A percentile compares a stretch with the other conserved stretches of the same genome.
Evolutionary conservation across 1,140 invertebrate genomes (phyloP).

Genomic region (Lerema accius): DNA sequence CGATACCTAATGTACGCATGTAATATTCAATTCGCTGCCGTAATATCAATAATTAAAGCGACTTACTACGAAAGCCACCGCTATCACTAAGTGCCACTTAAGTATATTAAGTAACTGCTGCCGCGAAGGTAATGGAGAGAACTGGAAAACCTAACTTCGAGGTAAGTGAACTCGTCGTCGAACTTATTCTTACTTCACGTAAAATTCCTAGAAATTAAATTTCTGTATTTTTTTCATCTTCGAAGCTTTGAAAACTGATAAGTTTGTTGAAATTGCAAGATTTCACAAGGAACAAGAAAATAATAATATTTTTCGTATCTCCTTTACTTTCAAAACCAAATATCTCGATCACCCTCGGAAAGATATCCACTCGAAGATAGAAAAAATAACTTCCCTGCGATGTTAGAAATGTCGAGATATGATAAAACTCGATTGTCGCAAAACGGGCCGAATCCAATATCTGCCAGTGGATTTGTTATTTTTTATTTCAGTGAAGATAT

Average conservation of each 20-base stretch:
- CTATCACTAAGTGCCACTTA: slow-evolving; percentile 58
- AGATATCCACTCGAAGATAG: too few relatives aligned
- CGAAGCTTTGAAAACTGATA: neutral
- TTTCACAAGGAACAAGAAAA: too few relatives aligned
- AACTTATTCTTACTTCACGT: slow-evolving; percentile 30
- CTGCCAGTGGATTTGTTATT: too few relatives aligned
- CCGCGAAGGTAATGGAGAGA: slow-evolving; percentile 50
- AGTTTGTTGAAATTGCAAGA: neutral
- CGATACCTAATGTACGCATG: slow-evolving; percentile 25
- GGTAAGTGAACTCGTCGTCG: slow-evolving; percentile 40
- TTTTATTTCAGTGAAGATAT: too few relatives aligned
- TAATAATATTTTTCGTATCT: too few relatives aligned
- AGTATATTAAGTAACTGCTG: slow-evolving; percentile 58
- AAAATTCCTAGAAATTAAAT: slow-evolving; percentile 14
- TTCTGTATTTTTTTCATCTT: neutral
- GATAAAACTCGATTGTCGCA: too few relatives aligned
- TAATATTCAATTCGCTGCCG: slow-evolving; percentile 24
- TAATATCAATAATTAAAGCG: slow-evolving; percentile 42
- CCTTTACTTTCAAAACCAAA: too few relatives aligned
- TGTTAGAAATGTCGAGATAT: too few relatives aligned
- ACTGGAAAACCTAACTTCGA: slow-evolving; percentile 40
- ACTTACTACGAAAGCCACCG: slow-evolving; percentile 36
- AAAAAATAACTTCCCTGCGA: too few relatives aligned
- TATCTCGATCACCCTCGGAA: too few relatives aligned
- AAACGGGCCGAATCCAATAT: too few relatives aligned